phyloP scores from a whole-genome alignment of 2,888 invertebrate species.

The Ferrisia virgata region DNA sequence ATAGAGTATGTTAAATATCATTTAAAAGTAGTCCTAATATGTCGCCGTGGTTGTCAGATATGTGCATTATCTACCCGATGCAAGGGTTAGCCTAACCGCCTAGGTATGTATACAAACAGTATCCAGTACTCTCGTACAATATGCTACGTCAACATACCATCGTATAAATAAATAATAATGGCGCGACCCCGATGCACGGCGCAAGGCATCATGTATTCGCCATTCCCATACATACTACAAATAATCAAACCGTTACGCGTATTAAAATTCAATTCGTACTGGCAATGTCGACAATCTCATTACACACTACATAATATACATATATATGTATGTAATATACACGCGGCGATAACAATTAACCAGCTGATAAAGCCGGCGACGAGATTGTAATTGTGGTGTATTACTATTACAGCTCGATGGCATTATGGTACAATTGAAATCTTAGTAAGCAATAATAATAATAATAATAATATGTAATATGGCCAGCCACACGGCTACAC shows the following conservation, averaged over 20 bases:
- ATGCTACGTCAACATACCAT: not conserved
- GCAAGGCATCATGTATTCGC: not conserved
- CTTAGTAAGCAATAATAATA: too few species aligned
- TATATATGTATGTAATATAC: too few species aligned
- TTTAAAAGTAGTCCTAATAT: not conserved
- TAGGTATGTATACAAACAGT: too few species aligned
- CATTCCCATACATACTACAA: not conserved
- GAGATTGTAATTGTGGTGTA: not conserved
- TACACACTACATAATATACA: too few species aligned
- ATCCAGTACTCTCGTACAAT: not conserved
- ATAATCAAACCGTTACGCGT: slow-evolving; percentile 9
- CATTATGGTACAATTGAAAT: not conserved
- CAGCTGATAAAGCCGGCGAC: not conserved
- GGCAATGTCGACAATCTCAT: not conserved
- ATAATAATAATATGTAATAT: too few species aligned
- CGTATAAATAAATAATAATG: not conserved
- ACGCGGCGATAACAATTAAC: not conserved
- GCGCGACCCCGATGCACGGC: not conserved
- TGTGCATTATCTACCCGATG: not conserved
- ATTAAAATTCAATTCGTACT: slow-evolving; percentile 22
- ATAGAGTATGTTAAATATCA: not conserved
- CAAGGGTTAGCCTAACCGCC: not conserved
- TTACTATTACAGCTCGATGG: not conserved
- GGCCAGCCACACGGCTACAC: too few species aligned
- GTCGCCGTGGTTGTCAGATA: not conserved